Conservation (phyloP, 2,797 vertebrate species). For the Lutjanus campechanus region DNA sequence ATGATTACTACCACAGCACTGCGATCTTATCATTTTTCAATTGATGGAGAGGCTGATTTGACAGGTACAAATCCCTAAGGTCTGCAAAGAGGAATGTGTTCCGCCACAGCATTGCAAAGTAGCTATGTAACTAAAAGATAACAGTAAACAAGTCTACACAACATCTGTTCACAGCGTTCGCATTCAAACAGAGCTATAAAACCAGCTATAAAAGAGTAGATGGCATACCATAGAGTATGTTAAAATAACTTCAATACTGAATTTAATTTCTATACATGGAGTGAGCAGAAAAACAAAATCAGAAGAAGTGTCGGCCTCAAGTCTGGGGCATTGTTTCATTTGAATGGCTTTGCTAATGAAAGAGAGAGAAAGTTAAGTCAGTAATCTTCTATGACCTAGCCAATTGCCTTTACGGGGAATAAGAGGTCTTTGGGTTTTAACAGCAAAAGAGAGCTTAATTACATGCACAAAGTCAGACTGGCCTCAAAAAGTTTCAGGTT, state of each 20-base stretch:
- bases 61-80: constrained; percentile 25
- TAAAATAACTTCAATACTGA: neutral
- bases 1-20: constrained; percentile 8
- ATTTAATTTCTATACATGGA: neutral
- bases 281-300: constrained; percentile 29
- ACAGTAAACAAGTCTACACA: constrained; percentile 13
- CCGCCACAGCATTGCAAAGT: constrained; percentile 9
- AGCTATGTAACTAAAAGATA: constrained; percentile 26
- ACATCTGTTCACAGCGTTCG: constrained; percentile 5
- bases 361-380: constrained; percentile 44
- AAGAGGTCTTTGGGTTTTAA: constrained; percentile 66
- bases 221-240: neutral
- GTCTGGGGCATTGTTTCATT: constrained; percentile 43
- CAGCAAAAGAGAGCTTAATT: constrained; percentile 71
- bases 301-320: neutral
- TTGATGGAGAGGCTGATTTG: constrained; percentile 30
- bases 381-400: constrained; percentile 69
- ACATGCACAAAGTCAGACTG: constrained; percentile 74
- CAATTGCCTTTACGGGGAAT: constrained; percentile 60
- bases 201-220: neutral
- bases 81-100: constrained; percentile 15
- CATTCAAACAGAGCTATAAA: constrained; percentile 10
- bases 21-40: constrained; percentile 9
- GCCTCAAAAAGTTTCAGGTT: constrained; percentile 77
- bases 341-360: constrained; percentile 61